Evolutionary conservation across 2,113 vertebrate species (phyloP).

Genomic region (Sitta europaea): DNA sequence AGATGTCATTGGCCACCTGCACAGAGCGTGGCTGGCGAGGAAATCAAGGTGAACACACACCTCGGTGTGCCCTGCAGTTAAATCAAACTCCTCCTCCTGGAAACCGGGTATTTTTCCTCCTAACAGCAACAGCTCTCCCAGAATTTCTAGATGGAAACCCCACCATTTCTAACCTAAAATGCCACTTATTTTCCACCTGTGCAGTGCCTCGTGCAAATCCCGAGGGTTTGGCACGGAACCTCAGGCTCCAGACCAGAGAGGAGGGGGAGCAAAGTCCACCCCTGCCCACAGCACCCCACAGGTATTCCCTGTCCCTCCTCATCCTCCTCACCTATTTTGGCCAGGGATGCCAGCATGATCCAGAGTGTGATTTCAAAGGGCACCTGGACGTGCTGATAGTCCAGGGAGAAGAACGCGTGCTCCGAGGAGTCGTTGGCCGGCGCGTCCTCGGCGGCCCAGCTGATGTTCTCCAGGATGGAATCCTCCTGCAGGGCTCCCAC

Average conservation of each 20-base stretch:
- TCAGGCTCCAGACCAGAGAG: not conserved
- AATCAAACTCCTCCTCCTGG: not conserved
- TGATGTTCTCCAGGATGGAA: not conserved
- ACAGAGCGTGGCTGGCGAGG: accelerated
- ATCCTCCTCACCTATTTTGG: slow-evolving; percentile 77
- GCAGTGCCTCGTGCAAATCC: accelerated
- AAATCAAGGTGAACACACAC: not conserved
- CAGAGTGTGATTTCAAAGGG: slow-evolving; percentile 84
- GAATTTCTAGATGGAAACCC: not conserved
- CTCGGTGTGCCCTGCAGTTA: no score
- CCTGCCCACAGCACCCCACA: not conserved
- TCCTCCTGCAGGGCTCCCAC: not conserved
- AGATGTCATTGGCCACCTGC: not conserved
- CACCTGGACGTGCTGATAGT: slow-evolving; percentile 80
- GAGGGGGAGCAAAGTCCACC: not conserved
- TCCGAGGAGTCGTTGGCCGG: not conserved
- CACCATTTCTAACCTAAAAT: not conserved
- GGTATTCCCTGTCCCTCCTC: not conserved
- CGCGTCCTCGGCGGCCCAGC: not conserved
- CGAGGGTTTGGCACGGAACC: accelerated
- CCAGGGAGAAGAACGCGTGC: slow-evolving; percentile 74
- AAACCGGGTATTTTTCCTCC: accelerated
- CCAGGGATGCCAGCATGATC: slow-evolving; percentile 85
- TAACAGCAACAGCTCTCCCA: not conserved
- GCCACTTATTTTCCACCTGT: accelerated